A percentile compares a stretch with the other conserved stretches of the same genome.
Evolutionary conservation across 2,888 invertebrate genomes (phyloP).

Genomic region (Campoplex nolae): DNA sequence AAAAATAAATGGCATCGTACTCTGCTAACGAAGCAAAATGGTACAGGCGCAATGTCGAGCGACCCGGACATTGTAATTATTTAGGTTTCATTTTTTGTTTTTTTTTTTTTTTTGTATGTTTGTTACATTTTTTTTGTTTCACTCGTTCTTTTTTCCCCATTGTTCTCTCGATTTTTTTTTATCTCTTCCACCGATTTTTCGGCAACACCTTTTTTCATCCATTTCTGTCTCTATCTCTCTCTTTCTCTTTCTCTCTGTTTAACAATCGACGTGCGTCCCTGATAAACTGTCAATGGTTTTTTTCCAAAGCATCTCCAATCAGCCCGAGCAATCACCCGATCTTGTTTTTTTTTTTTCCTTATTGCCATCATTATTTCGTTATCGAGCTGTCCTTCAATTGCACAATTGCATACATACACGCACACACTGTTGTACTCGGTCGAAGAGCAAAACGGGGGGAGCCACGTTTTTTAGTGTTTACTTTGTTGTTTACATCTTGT

Average conservation of each 20-base stretch:
- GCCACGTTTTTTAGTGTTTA: not conserved
- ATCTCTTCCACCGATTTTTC: constrained; percentile 13
- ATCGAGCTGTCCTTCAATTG: constrained; percentile 51
- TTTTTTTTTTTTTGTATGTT: constrained; percentile 25
- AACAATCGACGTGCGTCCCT: constrained; percentile 43
- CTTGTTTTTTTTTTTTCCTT: constrained; percentile 39
- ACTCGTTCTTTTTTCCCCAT: constrained; percentile 18
- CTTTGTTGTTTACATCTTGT: constrained; percentile 8
- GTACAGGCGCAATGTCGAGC: constrained; percentile 84
- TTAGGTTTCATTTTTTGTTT: constrained; percentile 65
- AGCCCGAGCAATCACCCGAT: constrained; percentile 51
- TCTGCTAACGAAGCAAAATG: constrained; percentile 84
- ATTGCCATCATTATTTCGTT: constrained; percentile 60
- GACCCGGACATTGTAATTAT: constrained; percentile 77
- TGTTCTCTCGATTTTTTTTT: constrained; percentile 15
- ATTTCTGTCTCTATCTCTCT: constrained; percentile 5
- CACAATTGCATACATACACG: constrained; percentile 35
- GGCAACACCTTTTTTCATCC: not conserved
- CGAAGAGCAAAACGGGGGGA: constrained; percentile 2
- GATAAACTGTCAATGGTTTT: constrained; percentile 42
- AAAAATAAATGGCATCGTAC: constrained; percentile 84
- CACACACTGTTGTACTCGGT: constrained; percentile 5
- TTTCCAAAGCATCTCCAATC: constrained; percentile 41
- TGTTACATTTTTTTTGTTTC: constrained; percentile 51
- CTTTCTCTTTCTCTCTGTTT: constrained; percentile 41